Conservation (phyloP, 2,113 vertebrate species). For the Scartelaos histophorus region DNA sequence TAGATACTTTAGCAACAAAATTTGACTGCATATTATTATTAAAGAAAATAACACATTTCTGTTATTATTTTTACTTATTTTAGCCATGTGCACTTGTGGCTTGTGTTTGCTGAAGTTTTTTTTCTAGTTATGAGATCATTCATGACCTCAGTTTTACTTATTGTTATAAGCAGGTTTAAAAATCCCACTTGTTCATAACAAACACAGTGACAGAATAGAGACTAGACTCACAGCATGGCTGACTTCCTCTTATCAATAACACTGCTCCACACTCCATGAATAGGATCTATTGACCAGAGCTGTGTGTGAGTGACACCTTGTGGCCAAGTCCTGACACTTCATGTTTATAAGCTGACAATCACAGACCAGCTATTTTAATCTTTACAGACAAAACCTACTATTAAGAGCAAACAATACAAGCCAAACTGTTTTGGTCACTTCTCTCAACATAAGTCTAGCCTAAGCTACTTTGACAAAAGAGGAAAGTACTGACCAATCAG, state of each 20-base stretch:
- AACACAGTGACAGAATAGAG: background rate
- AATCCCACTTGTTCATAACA: background rate
- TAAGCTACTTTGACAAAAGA: too few species aligned
- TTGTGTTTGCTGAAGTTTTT: too few species aligned
- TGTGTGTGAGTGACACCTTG: slow-evolving; percentile 57
- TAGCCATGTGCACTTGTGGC: too few species aligned
- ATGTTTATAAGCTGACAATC: slow-evolving; percentile 70
- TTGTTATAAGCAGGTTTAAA: background rate
- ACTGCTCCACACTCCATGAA: slow-evolving; percentile 46
- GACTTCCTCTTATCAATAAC: slow-evolving; percentile 54
- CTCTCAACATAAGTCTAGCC: too few species aligned
- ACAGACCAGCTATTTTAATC: slow-evolving; percentile 25
- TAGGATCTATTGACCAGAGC: slow-evolving; percentile 61
- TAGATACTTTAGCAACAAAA: too few species aligned
- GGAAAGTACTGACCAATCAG: too few species aligned
- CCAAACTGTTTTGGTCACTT: too few species aligned
- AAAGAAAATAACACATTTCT: too few species aligned
- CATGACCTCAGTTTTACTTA: background rate
- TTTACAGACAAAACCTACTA: slow-evolving; percentile 33
- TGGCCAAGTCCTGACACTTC: slow-evolving; percentile 46
- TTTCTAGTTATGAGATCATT: background rate
- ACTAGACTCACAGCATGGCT: background rate
- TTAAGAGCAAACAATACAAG: background rate
- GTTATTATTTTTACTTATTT: too few species aligned
- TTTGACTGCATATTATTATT: too few species aligned